Base-by-base conservation (phyloP, 2,113 vertebrate species). In the Rutilus rutilus region DNA sequence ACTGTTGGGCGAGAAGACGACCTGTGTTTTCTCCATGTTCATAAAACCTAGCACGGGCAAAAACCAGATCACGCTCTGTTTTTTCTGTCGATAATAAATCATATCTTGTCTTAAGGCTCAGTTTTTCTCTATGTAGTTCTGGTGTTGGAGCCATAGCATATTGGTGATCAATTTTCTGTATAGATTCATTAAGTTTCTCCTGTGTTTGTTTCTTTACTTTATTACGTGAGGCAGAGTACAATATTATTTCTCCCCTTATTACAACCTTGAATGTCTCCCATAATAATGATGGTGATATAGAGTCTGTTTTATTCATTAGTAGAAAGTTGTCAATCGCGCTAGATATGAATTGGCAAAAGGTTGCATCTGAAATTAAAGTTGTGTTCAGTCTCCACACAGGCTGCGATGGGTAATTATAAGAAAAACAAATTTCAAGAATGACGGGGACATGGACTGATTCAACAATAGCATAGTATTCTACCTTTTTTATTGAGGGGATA, bases 191-290 rank as follows among this genome's bases (percentile, higher is more conserved):
- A 27, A 30, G 4, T 27, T 30, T 65, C 14, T 30, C 54, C 6
- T 19, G 64, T 67, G 14, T 30, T 65, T 6, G 25, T 33, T 33
- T 67, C 65, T 6, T 67, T 36, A 17, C 30, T 67, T 33, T 36
- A 33, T 67, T 65, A 65, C 64, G 30, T 47, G 45, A 47, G 45
- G 64, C 27, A 30, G 64, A 30, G 12, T 65, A 15, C 5, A 27
- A 65, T 65, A 65, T 65, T 65, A 65, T 65, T 65, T 65, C 64
- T 17, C 25, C 64, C 64, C 27, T 65, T 65, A 65, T 65, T 65
- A 65, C 64, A 39, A 39, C 39, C 39, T 7, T 39, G 39, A 39
- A 39, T 39, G 6, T 39, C 39, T 39, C 39, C 39, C 27, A 65
- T 14, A 39, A 17, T 67, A 33, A 67, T 33, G 27, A 65, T 65